Conservation (phyloP, 2,113 vertebrate genomes). For the Chloropsis cyanopogon region DNA sequence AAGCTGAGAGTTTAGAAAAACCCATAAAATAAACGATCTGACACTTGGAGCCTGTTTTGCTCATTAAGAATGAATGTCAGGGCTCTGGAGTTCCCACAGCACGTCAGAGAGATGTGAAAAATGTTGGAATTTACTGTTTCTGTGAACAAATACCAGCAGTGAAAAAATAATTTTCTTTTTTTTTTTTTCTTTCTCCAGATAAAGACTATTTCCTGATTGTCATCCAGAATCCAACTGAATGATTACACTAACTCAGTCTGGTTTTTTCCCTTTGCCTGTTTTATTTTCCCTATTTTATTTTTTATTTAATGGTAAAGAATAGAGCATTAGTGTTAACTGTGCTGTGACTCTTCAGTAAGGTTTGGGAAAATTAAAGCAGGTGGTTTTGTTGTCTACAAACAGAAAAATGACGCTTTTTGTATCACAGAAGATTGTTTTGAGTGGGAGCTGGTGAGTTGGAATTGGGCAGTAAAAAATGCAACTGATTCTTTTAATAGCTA, state of each 20-base stretch:
- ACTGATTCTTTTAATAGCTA: not conserved
- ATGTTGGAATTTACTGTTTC: not conserved
- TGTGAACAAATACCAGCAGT: not conserved
- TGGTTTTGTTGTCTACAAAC: not conserved
- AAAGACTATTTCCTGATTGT: conserved; percentile 98
- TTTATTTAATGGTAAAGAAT: conserved; percentile 65
- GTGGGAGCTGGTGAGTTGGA: not conserved
- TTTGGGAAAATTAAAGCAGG: not conserved
- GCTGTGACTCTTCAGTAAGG: not conserved
- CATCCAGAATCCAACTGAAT: conserved; percentile 93
- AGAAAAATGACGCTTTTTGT: not conserved
- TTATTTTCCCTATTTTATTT: not conserved
- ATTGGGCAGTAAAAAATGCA: not conserved
- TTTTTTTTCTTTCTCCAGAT: conserved; percentile 75
- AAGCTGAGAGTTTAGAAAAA: not conserved
- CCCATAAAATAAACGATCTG: not conserved
- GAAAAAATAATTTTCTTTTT: not conserved
- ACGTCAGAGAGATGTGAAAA: not conserved
- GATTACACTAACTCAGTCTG: not conserved
- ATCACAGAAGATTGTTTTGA: not conserved
- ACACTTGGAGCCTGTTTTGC: not conserved
- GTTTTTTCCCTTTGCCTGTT: not conserved
- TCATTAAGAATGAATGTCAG: not conserved
- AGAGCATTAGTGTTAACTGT: conserved; percentile 31
- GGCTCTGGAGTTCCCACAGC: not conserved